These are phyloP conservation scores for Psophia crepitans DNA, from an alignment of 2,113 vertebrate species.

Conservation along the genomic window DNA sequence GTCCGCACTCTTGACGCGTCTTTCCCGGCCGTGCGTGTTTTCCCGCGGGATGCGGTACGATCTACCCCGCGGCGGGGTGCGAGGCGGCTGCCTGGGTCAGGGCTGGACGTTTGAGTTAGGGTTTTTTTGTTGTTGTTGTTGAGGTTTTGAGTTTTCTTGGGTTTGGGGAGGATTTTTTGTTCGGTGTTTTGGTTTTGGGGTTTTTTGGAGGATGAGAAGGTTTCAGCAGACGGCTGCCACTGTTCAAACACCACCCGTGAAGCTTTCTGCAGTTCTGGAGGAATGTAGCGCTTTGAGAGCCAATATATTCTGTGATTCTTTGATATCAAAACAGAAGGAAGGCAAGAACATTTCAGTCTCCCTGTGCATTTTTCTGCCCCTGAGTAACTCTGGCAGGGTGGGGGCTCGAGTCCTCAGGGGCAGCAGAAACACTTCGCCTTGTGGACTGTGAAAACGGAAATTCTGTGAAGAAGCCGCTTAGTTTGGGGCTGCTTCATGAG, in stretches of 20 bases:
- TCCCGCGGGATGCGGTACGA: neutral
- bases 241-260: neutral
- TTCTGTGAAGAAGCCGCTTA: fast-evolving
- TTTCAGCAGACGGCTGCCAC: neutral
- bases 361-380: neutral
- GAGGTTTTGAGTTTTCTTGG: neutral
- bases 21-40: neutral
- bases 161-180: too few relatives aligned
- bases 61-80: neutral
- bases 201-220: neutral
- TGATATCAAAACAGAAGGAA: neutral
- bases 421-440: neutral
- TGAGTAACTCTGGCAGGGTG: fast-evolving
- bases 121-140: neutral
- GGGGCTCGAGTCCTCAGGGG: fast-evolving
- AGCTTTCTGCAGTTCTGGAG: neutral
- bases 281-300: neutral
- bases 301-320: too few relatives aligned
- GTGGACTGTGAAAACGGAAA: neutral
- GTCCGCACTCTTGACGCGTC: neutral
- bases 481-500: neutral
- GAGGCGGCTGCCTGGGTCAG: neutral
- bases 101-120: neutral
- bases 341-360: neutral
- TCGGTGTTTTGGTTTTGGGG: too few relatives aligned